Evolutionary conservation across 1,140 invertebrate genomes (phyloP).

Genomic region (Aphis craccivora): DNA sequence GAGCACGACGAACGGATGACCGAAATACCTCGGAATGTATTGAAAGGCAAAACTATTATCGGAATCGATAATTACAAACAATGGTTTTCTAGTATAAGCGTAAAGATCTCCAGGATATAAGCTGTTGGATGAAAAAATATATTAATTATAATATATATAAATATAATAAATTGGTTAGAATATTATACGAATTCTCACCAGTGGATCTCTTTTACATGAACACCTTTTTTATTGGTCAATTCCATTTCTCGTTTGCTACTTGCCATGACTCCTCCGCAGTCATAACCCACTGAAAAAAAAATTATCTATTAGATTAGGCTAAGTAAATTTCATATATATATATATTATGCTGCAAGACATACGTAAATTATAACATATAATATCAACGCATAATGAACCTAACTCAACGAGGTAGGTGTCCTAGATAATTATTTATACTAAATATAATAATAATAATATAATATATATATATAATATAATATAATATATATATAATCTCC

Average conservation of each 20-base stretch:
- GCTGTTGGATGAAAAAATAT: constrained; percentile 64
- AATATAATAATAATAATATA: too few relatives aligned
- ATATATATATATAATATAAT: too few relatives aligned
- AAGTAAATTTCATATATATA: neutral
- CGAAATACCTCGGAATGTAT: constrained; percentile 91
- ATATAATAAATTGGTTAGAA: neutral
- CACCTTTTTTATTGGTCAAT: constrained; percentile 70
- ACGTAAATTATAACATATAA: too few relatives aligned
- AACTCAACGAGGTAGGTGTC: too few relatives aligned
- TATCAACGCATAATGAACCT: too few relatives aligned
- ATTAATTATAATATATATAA: neutral
- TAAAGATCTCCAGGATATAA: constrained; percentile 93
- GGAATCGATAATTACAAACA: constrained; percentile 94
- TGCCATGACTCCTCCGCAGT: constrained; percentile 89
- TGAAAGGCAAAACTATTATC: constrained; percentile 95
- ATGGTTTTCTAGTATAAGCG: constrained; percentile 71
- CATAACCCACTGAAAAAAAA: constrained; percentile 79
- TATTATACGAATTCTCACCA: constrained; percentile 65
- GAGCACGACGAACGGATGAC: constrained; percentile 91
- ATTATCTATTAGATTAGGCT: neutral
- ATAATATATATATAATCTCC: too few relatives aligned
- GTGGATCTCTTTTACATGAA: constrained; percentile 80
- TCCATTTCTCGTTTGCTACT: constrained; percentile 81
- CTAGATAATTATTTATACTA: too few relatives aligned
- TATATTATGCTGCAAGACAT: neutral